A percentile compares a stretch with the other conserved stretches of the same genome.
Evolutionary conservation across 2,888 invertebrate species (phyloP).

Genomic region (Synanthedon vespiformis): DNA sequence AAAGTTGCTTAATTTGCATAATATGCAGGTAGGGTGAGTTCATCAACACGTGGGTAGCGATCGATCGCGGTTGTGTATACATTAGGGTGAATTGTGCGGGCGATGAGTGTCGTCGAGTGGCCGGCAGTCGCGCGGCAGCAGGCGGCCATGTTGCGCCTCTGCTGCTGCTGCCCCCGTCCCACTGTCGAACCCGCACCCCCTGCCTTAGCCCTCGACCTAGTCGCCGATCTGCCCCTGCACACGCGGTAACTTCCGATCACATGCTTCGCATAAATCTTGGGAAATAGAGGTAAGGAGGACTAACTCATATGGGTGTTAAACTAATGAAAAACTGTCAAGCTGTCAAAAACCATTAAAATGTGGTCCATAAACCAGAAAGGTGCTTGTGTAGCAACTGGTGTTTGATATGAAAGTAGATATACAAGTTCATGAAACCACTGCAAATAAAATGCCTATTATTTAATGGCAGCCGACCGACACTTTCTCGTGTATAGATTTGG

Average conservation of each 20-base stretch:
- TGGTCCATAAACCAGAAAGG: too few species aligned
- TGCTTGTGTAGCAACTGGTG: too few species aligned
- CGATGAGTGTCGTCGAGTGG: conserved; percentile 8
- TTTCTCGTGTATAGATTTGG: too few species aligned
- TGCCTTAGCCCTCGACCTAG: conserved; percentile 34
- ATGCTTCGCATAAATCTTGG: conserved; percentile 6
- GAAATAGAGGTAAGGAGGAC: too few species aligned
- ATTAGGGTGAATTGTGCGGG: conserved; percentile 11
- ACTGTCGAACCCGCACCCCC: conserved; percentile 24
- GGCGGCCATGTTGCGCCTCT: conserved; percentile 45
- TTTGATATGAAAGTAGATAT: too few species aligned
- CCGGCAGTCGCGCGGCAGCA: conserved; percentile 51
- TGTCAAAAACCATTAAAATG: too few species aligned
- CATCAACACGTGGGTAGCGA: conserved; percentile 40
- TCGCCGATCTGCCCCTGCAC: conserved; percentile 51
- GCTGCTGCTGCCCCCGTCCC: conserved; percentile 41
- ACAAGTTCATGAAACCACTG: too few species aligned
- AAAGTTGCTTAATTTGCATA: conserved; percentile 39
- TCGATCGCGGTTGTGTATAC: conserved; percentile 24
- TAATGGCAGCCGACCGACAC: too few species aligned
- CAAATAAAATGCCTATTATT: too few species aligned
- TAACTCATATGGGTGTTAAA: too few species aligned
- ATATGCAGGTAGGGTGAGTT: conserved; percentile 45
- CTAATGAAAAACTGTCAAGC: too few species aligned
- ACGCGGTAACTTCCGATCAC: conserved; percentile 39